Percentiles rank a stretch among this genome's conserved stretches.
These are phyloP conservation scores for Brachystomella parvula DNA, from an alignment of 1,140 invertebrate genomes.

Conservation along the genomic window DNA sequence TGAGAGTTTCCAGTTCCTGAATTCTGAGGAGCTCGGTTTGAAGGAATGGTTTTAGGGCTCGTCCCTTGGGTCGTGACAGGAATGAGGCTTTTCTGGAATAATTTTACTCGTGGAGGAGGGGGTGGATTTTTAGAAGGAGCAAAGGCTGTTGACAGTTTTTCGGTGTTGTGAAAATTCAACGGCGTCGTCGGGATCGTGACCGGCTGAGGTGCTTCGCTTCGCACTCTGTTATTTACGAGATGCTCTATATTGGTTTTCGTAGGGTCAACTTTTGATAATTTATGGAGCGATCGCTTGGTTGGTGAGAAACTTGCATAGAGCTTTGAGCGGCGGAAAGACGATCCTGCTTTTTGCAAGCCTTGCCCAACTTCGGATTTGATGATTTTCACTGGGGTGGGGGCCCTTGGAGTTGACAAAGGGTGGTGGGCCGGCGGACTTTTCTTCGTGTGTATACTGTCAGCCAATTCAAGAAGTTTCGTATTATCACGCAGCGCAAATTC, in stretches of 20 bases:
- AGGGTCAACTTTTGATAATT: slow-evolving; percentile 30
- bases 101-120: no score
- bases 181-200: not conserved
- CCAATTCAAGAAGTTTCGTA: slow-evolving; percentile 24
- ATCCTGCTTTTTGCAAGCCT: not conserved
- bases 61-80: no score
- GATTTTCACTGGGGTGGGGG: not conserved
- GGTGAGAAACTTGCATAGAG: slow-evolving; percentile 33
- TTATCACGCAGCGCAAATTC: slow-evolving; percentile 25
- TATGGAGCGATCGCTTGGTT: slow-evolving; percentile 18
- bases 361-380: not conserved
- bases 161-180: not conserved
- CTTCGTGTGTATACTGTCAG: slow-evolving; percentile 27
- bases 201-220: not conserved
- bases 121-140: no score
- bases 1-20: no score
- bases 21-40: no score
- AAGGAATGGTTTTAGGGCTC: no score
- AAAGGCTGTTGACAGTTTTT: no score
- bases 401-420: not conserved
- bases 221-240: slow-evolving; percentile 29
- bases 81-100: no score
- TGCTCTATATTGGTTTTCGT: slow-evolving; percentile 36
- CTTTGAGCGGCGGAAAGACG: slow-evolving; percentile 13
- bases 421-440: slow-evolving; percentile 10